Evolutionary conservation across 2,888 invertebrate species (phyloP).

Genomic region (Ormyrus thymus): DNA sequence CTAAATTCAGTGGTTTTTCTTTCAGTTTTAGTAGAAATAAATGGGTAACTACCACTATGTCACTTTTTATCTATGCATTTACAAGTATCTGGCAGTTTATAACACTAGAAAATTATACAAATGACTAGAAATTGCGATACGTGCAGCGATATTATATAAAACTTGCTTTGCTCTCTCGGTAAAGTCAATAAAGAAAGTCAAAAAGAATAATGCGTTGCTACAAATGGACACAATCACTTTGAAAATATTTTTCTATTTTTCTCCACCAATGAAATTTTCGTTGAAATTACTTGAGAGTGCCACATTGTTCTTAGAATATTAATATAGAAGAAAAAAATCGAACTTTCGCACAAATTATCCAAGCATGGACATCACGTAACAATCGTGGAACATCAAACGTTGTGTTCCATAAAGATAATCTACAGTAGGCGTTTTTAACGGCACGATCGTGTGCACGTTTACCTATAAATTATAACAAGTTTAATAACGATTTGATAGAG

Average conservation of each 20-base stretch:
- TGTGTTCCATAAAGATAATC: background rate
- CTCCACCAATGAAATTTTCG: no score
- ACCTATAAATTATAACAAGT: constrained; percentile 32
- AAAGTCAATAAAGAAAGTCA: constrained; percentile 31
- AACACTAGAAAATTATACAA: no score
- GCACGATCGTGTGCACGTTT: constrained; percentile 4
- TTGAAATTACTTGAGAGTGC: background rate
- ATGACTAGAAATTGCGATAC: no score
- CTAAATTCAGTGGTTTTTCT: no score
- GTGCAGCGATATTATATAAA: background rate
- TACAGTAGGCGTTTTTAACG: constrained; percentile 5
- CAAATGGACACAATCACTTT: background rate
- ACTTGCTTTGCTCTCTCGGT: constrained; percentile 22
- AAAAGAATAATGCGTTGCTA: constrained; percentile 26
- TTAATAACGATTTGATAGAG: constrained; percentile 36
- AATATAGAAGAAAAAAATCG: constrained; percentile 1
- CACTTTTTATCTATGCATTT: no score
- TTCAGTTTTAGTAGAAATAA: background rate
- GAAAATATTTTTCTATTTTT: background rate
- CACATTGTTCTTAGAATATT: background rate
- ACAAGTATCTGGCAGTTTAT: no score
- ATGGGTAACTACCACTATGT: background rate
- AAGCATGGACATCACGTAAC: background rate
- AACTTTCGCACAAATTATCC: constrained; percentile 35
- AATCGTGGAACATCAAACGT: background rate